A percentile compares a stretch with the other conserved stretches of the same genome.
phyloP scores from a whole-genome alignment of 2,888 invertebrate species.

The Macaria liturata region DNA sequence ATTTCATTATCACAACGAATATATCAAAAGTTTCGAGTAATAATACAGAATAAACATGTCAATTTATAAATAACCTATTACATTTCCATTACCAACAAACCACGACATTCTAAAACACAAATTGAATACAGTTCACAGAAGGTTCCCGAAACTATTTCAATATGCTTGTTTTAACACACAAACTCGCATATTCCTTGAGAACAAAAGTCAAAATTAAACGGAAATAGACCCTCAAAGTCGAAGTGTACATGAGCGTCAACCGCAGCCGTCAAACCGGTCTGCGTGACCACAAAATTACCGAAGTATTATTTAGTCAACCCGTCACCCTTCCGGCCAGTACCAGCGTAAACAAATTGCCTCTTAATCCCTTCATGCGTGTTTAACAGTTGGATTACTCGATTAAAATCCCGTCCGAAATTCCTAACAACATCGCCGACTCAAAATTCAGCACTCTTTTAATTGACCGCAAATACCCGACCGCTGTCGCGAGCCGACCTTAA shows the following conservation, averaged over 20 bases:
- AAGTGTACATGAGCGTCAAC: slow-evolving; percentile 21
- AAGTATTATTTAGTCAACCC: slow-evolving; percentile 37
- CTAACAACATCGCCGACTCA: slow-evolving; percentile 46
- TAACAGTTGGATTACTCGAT: slow-evolving; percentile 63
- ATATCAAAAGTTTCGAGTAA: too few species aligned
- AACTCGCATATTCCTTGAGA: slow-evolving; percentile 7
- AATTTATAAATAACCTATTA: too few species aligned
- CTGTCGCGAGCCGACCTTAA: slow-evolving; percentile 41
- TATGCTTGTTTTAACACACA: slow-evolving; percentile 19
- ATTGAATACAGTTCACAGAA: not conserved
- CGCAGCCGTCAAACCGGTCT: slow-evolving; percentile 16
- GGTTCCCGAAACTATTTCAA: slow-evolving; percentile 14
- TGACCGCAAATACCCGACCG: slow-evolving; percentile 47
- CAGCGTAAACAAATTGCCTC: slow-evolving; percentile 53
- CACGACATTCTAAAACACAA: too few species aligned
- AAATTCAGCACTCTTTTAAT: slow-evolving; percentile 54
- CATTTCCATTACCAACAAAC: too few species aligned
- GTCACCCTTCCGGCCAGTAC: slow-evolving; percentile 19
- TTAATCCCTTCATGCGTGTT: slow-evolving; percentile 64
- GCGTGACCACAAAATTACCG: slow-evolving; percentile 33
- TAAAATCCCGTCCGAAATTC: slow-evolving; percentile 48
- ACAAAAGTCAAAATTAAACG: slow-evolving; percentile 23
- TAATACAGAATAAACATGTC: too few species aligned
- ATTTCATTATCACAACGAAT: too few species aligned
- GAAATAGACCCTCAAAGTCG: slow-evolving; percentile 16